Evolutionary conservation across 1,140 invertebrate species (phyloP), one percentile per base, ranked within the genome.

Genomic region (Drosophila ficusphila): DNA sequence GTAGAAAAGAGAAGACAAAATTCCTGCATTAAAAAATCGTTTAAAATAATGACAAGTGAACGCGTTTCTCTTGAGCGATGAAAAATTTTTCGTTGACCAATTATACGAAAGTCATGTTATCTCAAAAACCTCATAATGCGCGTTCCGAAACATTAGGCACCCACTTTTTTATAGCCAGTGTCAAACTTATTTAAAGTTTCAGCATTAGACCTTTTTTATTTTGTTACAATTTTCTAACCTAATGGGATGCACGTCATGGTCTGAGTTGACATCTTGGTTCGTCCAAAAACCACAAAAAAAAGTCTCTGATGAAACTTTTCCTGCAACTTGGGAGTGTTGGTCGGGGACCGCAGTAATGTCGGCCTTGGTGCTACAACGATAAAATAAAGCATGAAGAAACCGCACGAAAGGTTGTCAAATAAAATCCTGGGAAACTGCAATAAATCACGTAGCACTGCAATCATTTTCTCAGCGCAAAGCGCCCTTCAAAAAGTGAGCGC

Each of bases 321-420:
- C 16, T 7, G 14, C 25, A 18, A 18, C 39, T 54, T 38, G 19
- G 5, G 23, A 14, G 25, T 21, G 29, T 38, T 16, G 48, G 18
- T 18, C 9, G 29, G 33, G 29, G 9, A 60, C 44, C 57, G 19
- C 62, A 73, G 41, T 38, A 14, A 12, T 44, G 36, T 25, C 6
- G 27, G 49, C 51, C 34, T 8, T 19, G 38, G n/a, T 36, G 33
- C 38, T 31, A 3, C 18, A 27, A 1, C 23, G 27, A 23, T 31
- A 31, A 56, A 53, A 25, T 29, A 61, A 54, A 33, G 47, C 36
- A 36, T 39, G 18, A 25, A 33, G 42, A 78, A 85, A 65, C 76
- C 58, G 33, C 62, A 67, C 54, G 72, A 86, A 79, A 76, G 76
- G 62, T 79, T 85, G 81, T 85, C 81, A 85, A 85, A 86, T 86